A percentile compares a stretch with the other conserved stretches of the same genome.
These are phyloP conservation scores for Acrocephalus scirpaceus DNA, from an alignment of 2,797 vertebrate species.

Conservation along the genomic window DNA sequence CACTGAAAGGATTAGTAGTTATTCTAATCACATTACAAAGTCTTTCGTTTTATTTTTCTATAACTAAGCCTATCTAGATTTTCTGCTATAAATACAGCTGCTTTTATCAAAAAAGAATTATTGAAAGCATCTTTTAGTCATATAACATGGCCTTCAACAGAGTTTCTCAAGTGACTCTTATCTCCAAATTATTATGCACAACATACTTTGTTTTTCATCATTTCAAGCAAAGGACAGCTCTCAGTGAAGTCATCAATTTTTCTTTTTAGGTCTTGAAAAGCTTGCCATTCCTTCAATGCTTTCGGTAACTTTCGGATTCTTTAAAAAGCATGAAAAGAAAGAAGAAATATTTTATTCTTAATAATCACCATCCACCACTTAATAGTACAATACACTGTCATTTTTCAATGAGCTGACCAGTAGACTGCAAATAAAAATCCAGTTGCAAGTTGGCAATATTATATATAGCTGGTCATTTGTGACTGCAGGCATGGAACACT, in stretches of 20 bases:
- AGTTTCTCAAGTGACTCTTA: background rate
- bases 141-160: background rate
- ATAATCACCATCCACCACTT: background rate
- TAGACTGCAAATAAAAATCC: background rate
- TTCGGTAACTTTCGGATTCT: slow-evolving; percentile 85
- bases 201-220: slow-evolving; percentile 87
- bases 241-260: slow-evolving; percentile 86
- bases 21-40: background rate
- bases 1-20: background rate
- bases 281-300: slow-evolving; percentile 86
- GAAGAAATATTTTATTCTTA: background rate
- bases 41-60: background rate
- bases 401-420: background rate
- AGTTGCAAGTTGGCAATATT: background rate
- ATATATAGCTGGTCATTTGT: background rate
- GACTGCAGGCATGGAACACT: background rate
- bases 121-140: background rate
- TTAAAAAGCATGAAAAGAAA: slow-evolving; percentile 1
- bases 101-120: background rate
- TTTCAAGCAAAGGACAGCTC: slow-evolving; percentile 84
- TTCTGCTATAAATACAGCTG: background rate
- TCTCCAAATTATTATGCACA: background rate
- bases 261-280: slow-evolving; percentile 85
- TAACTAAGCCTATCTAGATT: background rate
- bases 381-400: background rate